Percentiles rank a stretch among this genome's conserved stretches.
phyloP scores from a whole-genome alignment of 1,140 invertebrate species.

The Drosophila simulans region DNA sequence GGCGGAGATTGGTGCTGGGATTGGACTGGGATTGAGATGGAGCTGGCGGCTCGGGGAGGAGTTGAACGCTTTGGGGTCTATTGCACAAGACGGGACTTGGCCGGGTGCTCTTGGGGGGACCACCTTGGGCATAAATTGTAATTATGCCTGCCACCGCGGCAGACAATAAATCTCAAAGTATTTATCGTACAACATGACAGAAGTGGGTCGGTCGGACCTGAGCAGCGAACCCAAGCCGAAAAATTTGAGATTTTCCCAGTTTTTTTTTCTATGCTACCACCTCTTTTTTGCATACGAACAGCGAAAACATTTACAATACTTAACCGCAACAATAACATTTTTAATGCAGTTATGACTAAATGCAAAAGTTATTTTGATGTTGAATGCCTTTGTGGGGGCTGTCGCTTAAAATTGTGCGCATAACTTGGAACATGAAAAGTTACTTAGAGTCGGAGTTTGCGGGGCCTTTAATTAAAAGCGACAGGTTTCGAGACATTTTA shows the following conservation, averaged over 20 bases:
- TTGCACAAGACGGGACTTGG: constrained; percentile 58
- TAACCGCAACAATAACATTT: constrained; percentile 49
- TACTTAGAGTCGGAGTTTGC: constrained; percentile 71
- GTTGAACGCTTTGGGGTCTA: constrained; percentile 18
- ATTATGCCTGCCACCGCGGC: constrained; percentile 78
- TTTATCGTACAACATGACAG: constrained; percentile 81
- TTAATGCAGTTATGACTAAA: constrained; percentile 82
- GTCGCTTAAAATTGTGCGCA: constrained; percentile 79
- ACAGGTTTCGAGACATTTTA: constrained; percentile 75
- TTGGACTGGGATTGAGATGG: not conserved
- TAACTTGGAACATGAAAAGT: constrained; percentile 79
- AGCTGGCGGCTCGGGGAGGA: constrained; percentile 18
- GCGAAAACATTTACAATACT: constrained; percentile 40
- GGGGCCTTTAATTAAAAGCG: constrained; percentile 81
- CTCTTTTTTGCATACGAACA: constrained; percentile 53
- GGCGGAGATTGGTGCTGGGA: constrained; percentile 22
- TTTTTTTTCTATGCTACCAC: constrained; percentile 9
- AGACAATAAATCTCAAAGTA: constrained; percentile 78
- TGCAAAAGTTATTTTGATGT: constrained; percentile 70
- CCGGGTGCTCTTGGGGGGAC: constrained; percentile 27
- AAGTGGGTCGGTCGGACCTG: constrained; percentile 75
- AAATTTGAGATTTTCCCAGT: constrained; percentile 16
- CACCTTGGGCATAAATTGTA: constrained; percentile 78
- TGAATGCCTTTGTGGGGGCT: constrained; percentile 52
- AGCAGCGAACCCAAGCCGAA: constrained; percentile 37